Conservation (phyloP, 2,888 invertebrate genomes). For the Orgyia antiqua region DNA sequence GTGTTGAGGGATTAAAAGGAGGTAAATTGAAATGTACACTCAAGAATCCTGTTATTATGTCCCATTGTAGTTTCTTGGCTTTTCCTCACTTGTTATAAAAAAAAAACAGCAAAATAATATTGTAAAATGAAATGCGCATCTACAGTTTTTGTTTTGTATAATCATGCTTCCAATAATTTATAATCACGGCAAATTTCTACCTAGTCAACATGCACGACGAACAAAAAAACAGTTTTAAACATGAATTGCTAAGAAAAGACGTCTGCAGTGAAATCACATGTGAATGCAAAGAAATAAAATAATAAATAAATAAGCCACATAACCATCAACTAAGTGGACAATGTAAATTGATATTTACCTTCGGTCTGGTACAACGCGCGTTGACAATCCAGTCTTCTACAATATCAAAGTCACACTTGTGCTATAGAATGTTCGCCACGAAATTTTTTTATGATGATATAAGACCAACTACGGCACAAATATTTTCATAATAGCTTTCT, state of each 20-base stretch:
- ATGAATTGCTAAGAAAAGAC: constrained; percentile 68
- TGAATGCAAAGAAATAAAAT: constrained; percentile 73
- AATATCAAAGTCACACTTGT: constrained; percentile 38
- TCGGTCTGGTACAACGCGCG: constrained; percentile 31
- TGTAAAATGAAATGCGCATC: constrained; percentile 72
- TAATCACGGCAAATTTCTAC: constrained; percentile 22
- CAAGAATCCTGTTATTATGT: constrained; percentile 18
- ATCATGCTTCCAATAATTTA: constrained; percentile 54
- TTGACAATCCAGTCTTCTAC: constrained; percentile 44
- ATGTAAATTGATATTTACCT: constrained; percentile 60
- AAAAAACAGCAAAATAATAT: constrained; percentile 7
- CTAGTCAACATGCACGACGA: constrained; percentile 50
- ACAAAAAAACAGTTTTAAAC: constrained; percentile 36
- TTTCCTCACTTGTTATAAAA: constrained; percentile 1
- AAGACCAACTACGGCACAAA: constrained; percentile 30
- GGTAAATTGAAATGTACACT: constrained; percentile 12
- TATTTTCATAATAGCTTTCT: too few species aligned
- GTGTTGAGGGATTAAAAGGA: constrained; percentile 14
- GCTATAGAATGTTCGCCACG: constrained; percentile 28
- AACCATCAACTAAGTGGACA: constrained; percentile 61
- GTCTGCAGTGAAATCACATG: constrained; percentile 78
- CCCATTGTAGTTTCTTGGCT: constrained; percentile 23
- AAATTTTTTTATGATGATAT: constrained; percentile 32
- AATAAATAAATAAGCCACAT: constrained; percentile 75
- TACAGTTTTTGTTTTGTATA: constrained; percentile 35